Base-by-base conservation (phyloP, 2,888 invertebrate genomes). In the Troilus luridus region DNA sequence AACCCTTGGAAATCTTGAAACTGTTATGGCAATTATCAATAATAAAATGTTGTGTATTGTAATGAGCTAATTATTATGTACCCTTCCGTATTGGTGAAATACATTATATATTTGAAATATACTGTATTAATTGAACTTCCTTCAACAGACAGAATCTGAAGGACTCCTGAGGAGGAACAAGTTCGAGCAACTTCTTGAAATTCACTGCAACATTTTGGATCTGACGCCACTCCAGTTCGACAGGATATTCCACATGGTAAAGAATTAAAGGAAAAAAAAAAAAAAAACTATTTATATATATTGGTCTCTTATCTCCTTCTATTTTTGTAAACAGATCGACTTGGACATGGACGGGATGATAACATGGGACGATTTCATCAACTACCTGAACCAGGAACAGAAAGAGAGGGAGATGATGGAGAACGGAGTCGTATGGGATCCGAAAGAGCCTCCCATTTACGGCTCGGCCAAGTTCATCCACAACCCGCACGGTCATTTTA, bases 351-450 rank as follows among this genome's bases (percentile, higher is more conserved):
- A 92, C 58, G 92, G 92, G 14, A 89, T 67, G 24, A 88, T 90
- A n/a, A 67, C 85, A 14, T 92, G 91, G 88, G 90, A 90, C n/a
- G 92, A 92, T 21, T 91, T 92, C 81, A 88, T 91, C 27, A 88
- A 41, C 27, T 92, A 91, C 88, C 60, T 92, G 24, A 60, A 92
- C 24, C 85, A 91, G 27, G 92, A 92, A 58, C 59, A 89, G 67
- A 91, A 88, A 62, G 89, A 91, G 14, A 91, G 91, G 89, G 62
- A 92, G 24, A 88, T 85, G n/a, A 24, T 91, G 17, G 88, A 88
- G 64, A 91, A 89, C 19, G 88, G 90, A 17, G 60, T 90, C n/a
- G 41, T 89, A 9, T 54, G 88, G 19, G 81, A 81, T 77, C 91
- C 67, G 58, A 64, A 54, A 14, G 92, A 91, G 62, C 72, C 62